These are phyloP conservation scores for Psix sp. DNA, from an alignment of 1,140 invertebrate species.

Conservation along the genomic window DNA sequence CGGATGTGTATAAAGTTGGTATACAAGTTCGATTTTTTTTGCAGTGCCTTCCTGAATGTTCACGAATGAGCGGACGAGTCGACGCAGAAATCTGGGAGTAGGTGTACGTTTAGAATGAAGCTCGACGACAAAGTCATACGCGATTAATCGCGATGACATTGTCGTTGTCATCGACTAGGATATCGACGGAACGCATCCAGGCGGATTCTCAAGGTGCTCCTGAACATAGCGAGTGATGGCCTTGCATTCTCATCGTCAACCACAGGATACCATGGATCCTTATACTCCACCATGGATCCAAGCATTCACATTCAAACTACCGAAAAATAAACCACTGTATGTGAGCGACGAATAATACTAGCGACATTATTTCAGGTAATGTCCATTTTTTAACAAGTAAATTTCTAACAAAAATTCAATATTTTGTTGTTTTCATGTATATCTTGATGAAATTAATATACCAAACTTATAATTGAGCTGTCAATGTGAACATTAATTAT, in stretches of 20 bases:
- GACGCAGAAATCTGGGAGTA: slow-evolving; percentile 21
- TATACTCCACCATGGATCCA: slow-evolving; percentile 34
- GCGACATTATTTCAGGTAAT: too few relatives aligned
- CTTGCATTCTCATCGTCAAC: slow-evolving; percentile 24
- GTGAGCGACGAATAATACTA: too few relatives aligned
- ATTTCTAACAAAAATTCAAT: too few relatives aligned
- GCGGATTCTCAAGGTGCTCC: slow-evolving; percentile 41
- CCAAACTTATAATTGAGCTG: too few relatives aligned
- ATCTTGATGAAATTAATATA: too few relatives aligned
- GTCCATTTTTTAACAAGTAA: too few relatives aligned
- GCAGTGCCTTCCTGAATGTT: slow-evolving; percentile 48
- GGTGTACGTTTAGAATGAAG: slow-evolving; percentile 33
- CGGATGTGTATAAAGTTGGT: slow-evolving; percentile 10
- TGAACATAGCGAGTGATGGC: slow-evolving; percentile 38
- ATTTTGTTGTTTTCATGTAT: too few relatives aligned
- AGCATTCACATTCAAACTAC: slow-evolving; percentile 1
- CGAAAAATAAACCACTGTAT: slow-evolving; percentile 13
- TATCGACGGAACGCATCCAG: slow-evolving; percentile 36
- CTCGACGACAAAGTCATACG: slow-evolving; percentile 31
- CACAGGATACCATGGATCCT: slow-evolving; percentile 25
- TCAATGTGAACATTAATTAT: too few relatives aligned
- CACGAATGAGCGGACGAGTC: slow-evolving; percentile 39
- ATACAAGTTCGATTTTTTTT: slow-evolving; percentile 40
- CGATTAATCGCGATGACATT: slow-evolving; percentile 51
- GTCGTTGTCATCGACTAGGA: slow-evolving; percentile 39